Evolutionary conservation across 2,888 invertebrate genomes (phyloP).

Genomic region (Ptilodon capucinus): DNA sequence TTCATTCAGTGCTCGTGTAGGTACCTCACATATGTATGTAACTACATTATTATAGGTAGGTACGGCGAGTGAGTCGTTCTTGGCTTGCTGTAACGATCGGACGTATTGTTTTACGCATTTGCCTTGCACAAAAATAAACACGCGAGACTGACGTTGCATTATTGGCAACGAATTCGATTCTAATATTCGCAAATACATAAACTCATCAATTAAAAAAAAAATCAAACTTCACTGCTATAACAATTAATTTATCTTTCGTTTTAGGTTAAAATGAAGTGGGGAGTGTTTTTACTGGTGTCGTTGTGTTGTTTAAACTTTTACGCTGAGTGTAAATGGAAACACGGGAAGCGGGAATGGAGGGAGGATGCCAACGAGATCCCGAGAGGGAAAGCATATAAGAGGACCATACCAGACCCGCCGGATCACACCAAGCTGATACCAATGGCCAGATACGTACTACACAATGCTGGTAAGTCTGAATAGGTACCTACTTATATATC

Average conservation of each 20-base stretch:
- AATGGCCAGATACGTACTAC: slow-evolving; percentile 89
- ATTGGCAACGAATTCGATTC: slow-evolving; percentile 26
- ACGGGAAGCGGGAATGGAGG: slow-evolving; percentile 22
- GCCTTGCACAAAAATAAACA: slow-evolving; percentile 26
- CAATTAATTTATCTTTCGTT: slow-evolving; percentile 2
- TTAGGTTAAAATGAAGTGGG: slow-evolving; percentile 42
- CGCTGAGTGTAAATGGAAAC: slow-evolving; percentile 39
- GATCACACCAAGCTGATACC: slow-evolving; percentile 83
- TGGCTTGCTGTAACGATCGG: slow-evolving; percentile 2
- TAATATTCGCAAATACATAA: neutral
- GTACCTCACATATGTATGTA: neutral
- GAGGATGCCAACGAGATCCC: slow-evolving; percentile 51
- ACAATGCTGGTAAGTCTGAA: slow-evolving; percentile 68
- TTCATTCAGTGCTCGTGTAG: neutral
- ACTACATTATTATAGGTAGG: too few relatives aligned
- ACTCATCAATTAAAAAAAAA: too few relatives aligned
- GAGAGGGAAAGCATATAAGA: slow-evolving; percentile 16
- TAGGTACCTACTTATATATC: too few relatives aligned
- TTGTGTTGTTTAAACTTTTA: slow-evolving; percentile 32
- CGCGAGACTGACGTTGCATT: slow-evolving; percentile 29
- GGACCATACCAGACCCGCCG: slow-evolving; percentile 70
- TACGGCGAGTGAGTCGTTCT: slow-evolving; percentile 7
- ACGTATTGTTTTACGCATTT: slow-evolving; percentile 18
- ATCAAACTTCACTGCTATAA: too few relatives aligned
- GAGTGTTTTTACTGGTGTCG: slow-evolving; percentile 24